Evolutionary conservation across 2,888 invertebrate genomes (phyloP).

Genomic region (Hydriomena furcata): DNA sequence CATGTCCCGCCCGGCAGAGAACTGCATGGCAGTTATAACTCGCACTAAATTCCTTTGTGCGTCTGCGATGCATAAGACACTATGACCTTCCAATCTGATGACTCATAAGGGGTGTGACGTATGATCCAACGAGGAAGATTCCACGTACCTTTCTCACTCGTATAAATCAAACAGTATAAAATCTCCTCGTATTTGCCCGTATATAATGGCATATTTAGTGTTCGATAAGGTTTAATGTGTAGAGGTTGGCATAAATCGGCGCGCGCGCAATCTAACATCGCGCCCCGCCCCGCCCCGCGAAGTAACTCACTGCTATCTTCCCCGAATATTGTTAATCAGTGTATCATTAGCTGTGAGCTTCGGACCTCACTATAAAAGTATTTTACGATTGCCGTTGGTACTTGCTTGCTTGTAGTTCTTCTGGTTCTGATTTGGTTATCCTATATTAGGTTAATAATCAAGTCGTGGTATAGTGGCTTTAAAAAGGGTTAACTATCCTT

Average conservation of each 20-base stretch:
- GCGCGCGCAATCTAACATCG: constrained; percentile 77
- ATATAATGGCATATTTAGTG: constrained; percentile 82
- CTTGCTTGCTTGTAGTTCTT: constrained; percentile 1
- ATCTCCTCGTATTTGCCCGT: constrained; percentile 69
- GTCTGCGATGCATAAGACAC: neutral
- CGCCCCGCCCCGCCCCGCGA: constrained; percentile 56
- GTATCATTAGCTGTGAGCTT: constrained; percentile 72
- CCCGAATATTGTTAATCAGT: constrained; percentile 84
- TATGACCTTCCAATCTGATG: constrained; percentile 14
- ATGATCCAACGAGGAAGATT: constrained; percentile 16
- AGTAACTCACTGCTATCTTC: constrained; percentile 79
- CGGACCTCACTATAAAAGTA: constrained; percentile 53
- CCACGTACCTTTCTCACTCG: constrained; percentile 64
- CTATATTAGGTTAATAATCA: too few species aligned
- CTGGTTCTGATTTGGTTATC: too few species aligned
- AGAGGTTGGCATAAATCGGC: constrained; percentile 77
- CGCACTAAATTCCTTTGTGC: neutral
- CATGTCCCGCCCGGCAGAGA: too few species aligned
- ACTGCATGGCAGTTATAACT: too few species aligned
- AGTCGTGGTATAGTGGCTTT: too few species aligned
- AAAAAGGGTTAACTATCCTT: too few species aligned
- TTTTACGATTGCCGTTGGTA: constrained; percentile 4
- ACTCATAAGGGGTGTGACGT: constrained; percentile 11
- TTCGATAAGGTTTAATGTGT: constrained; percentile 79
- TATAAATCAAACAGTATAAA: constrained; percentile 65